A percentile compares a stretch with the other conserved stretches of the same genome.
These are phyloP conservation scores for Triplophysa rosa DNA, from an alignment of 2,113 vertebrate species.

Conservation along the genomic window DNA sequence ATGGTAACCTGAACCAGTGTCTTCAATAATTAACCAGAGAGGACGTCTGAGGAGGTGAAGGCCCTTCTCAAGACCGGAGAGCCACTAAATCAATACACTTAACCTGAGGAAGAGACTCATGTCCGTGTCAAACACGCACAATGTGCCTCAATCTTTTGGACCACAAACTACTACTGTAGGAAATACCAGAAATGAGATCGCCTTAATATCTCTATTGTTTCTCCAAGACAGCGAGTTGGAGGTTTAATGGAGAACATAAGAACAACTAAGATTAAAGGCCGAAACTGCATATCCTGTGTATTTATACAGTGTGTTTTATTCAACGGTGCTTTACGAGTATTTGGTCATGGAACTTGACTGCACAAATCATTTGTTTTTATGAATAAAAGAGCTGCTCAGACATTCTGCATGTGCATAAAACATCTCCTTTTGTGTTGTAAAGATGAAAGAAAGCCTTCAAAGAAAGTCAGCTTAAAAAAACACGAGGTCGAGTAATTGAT, in stretches of 20 bases:
- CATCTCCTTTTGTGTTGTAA: neutral
- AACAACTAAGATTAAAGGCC: neutral
- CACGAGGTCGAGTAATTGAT: too few species aligned
- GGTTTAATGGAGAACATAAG: neutral
- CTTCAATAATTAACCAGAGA: slow-evolving; percentile 54
- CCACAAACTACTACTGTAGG: neutral
- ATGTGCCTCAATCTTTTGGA: neutral
- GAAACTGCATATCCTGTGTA: too few species aligned
- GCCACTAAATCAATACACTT: slow-evolving; percentile 37
- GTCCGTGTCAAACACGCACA: slow-evolving; percentile 19
- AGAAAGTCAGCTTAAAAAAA: too few species aligned
- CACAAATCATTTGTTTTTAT: neutral
- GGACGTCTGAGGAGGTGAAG: slow-evolving; percentile 30
- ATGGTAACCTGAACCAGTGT: slow-evolving; percentile 48
- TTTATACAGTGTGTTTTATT: too few species aligned
- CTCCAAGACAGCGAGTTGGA: neutral
- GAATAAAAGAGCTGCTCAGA: neutral
- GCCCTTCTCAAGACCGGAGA: slow-evolving; percentile 36
- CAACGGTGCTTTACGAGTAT: too few species aligned
- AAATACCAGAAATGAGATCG: neutral
- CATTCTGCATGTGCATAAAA: too few species aligned
- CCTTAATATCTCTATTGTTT: neutral
- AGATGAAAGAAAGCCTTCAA: too few species aligned
- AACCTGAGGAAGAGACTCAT: slow-evolving; percentile 10
- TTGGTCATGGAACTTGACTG: too few species aligned